Base-by-base conservation (phyloP, 1,140 invertebrate genomes). In the Pseudoatta argentina region DNA sequence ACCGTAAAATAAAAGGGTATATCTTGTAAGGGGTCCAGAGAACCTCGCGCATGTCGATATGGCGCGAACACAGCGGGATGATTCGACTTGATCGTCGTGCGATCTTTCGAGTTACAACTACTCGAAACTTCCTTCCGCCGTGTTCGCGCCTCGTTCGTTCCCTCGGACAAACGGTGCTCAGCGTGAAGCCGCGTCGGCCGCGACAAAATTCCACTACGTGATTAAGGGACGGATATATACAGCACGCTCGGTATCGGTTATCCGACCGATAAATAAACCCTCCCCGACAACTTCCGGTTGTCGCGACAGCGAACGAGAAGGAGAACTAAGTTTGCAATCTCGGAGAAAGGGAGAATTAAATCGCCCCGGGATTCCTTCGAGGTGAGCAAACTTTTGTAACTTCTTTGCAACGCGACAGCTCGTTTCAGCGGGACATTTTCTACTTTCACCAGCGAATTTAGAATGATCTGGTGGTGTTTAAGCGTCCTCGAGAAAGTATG, bases 1-100 rank as follows among this genome's bases (percentile, higher is more conserved):
- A 87, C 77, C 34, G 57, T 89, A 89, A 85, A 87, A 86, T 87
- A 87, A 81, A 55, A 90, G 79, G 72, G 85, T 86, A 51, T 86
- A 51, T 30, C 66, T 71, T 48, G 69, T 44, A 51, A 48, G 69
- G 55, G 67, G n/a, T 57, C 55, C 72, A 18, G 55, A 39, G 55
- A 63, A 75, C 72, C 39, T 61, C 69, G 55, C 53, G 55, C 73
- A 79, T 79, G 81, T 88, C 69, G 55, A 77, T 81, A 72, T 7
- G 21, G 55, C 51, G 24, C 71, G 67, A 39, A 21, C 77, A 78
- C 76, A 75, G 55, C 71, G 72, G 66, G n/a, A 30, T 55, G 34
- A 63, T 78, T 73, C 66, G 55, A 72, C 59, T 24, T 30, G 69
- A 72, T 63, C 51, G 34, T 14, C 16, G 24, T 48, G 21, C 24